Percentiles rank a stretch among this genome's conserved stretches.
phyloP scores from a whole-genome alignment of 2,888 invertebrate species.

The Aricia artaxerxes region DNA sequence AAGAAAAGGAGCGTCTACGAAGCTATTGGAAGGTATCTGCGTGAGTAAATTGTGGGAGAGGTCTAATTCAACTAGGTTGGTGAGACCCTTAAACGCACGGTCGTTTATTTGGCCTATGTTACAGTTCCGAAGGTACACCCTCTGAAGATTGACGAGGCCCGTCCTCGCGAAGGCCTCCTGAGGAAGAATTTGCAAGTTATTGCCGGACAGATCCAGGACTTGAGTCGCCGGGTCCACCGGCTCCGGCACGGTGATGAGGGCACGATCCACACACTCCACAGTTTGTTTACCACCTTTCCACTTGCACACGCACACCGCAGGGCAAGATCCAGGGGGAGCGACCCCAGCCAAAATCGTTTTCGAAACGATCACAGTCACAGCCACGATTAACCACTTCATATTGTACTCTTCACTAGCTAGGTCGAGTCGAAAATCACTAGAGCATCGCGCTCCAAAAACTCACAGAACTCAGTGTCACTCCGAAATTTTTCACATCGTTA shows the following conservation, averaged over 20 bases:
- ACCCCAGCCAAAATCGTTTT: slow-evolving; percentile 66
- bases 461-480: slow-evolving; percentile 46
- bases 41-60: slow-evolving; percentile 91
- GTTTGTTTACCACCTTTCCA: slow-evolving; percentile 97
- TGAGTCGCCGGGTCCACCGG: slow-evolving; percentile 93
- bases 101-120: slow-evolving; percentile 92
- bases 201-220: slow-evolving; percentile 93
- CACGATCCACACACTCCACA: slow-evolving; percentile 92
- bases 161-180: slow-evolving; percentile 90
- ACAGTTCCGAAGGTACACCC: slow-evolving; percentile 91
- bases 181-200: slow-evolving; percentile 91
- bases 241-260: slow-evolving; percentile 91
- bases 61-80: slow-evolving; percentile 94
- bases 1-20: slow-evolving; percentile 89
- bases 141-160: slow-evolving; percentile 91
- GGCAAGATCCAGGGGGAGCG: slow-evolving; percentile 83
- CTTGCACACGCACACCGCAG: slow-evolving; percentile 91
- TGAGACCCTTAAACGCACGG: slow-evolving; percentile 91
- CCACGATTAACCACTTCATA: slow-evolving; percentile 75
- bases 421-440: slow-evolving; percentile 47
- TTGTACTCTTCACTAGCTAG: slow-evolving; percentile 54
- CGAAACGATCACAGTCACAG: slow-evolving; percentile 70
- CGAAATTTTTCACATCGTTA: slow-evolving; percentile 55
- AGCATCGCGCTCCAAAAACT: slow-evolving; percentile 18
- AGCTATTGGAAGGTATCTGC: slow-evolving; percentile 88